Evolutionary conservation across 1,140 invertebrate genomes (phyloP).

Genomic region (Mycetomoellerius zeteki): DNA sequence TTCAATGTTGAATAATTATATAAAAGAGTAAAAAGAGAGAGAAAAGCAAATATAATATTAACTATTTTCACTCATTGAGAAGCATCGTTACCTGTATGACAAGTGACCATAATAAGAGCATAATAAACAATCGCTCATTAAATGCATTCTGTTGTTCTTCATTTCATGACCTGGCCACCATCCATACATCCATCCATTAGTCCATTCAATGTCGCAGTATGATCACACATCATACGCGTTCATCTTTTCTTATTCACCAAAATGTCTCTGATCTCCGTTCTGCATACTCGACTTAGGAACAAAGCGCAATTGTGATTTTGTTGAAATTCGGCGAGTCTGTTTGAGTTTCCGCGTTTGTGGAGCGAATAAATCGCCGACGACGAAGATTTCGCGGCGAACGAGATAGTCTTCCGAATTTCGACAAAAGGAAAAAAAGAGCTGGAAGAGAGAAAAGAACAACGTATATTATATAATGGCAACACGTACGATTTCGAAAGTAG

Average conservation of each 20-base stretch:
- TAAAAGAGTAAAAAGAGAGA: conserved; percentile 64
- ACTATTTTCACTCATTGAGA: conserved; percentile 88
- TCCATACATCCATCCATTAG: conserved; percentile 81
- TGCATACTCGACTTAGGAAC: background rate
- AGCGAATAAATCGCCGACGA: background rate
- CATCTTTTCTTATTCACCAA: conserved; percentile 67
- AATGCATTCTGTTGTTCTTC: conserved; percentile 88
- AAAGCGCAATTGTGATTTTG: conserved; percentile 73
- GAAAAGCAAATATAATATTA: conserved; percentile 85
- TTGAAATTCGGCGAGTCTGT: conserved; percentile 76
- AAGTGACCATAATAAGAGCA: conserved; percentile 88
- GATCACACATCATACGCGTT: conserved; percentile 72
- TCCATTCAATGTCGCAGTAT: conserved; percentile 77
- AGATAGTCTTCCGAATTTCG: conserved; percentile 65
- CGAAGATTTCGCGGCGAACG: background rate
- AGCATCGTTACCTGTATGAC: conserved; percentile 88
- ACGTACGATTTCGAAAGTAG: background rate
- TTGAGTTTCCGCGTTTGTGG: background rate
- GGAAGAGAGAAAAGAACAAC: background rate
- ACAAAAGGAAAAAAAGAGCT: conserved; percentile 48
- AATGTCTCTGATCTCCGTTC: conserved; percentile 22
- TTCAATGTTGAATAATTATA: conserved; percentile 87
- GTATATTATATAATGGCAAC: background rate
- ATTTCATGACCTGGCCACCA: conserved; percentile 87
- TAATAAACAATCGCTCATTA: conserved; percentile 88